Evolutionary conservation across 1,140 invertebrate species (phyloP).

Genomic region (Thaumetopoea pityocampa): DNA sequence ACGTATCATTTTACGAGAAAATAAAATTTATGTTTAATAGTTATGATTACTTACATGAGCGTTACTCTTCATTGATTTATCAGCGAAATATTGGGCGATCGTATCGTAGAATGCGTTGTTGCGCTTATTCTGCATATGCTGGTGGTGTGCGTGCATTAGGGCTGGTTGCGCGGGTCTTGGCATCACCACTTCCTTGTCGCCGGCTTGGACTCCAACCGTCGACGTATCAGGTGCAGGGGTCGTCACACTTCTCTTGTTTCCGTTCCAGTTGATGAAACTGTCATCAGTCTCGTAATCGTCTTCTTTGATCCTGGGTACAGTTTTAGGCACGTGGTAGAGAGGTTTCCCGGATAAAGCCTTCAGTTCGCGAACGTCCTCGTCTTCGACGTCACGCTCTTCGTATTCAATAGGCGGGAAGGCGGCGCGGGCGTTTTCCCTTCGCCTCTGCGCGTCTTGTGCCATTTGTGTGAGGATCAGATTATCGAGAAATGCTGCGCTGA

Average conservation of each 20-base stretch:
- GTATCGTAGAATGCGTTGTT: constrained; percentile 68
- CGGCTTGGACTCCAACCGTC: constrained; percentile 38
- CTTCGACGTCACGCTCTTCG: constrained; percentile 73
- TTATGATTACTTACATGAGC: constrained; percentile 41
- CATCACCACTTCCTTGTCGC: constrained; percentile 79
- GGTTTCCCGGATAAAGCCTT: constrained; percentile 76
- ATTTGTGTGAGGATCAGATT: constrained; percentile 79
- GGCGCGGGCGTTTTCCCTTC: constrained; percentile 57
- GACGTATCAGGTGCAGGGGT: constrained; percentile 37
- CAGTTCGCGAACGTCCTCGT: constrained; percentile 78
- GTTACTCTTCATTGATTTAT: constrained; percentile 46
- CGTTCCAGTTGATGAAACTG: constrained; percentile 73
- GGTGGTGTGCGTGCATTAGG: constrained; percentile 24
- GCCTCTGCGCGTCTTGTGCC: constrained; percentile 76
- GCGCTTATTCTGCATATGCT: constrained; percentile 35
- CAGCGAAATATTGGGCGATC: constrained; percentile 63
- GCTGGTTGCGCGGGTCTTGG: constrained; percentile 76
- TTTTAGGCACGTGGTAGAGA: constrained; percentile 68
- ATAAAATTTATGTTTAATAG: not conserved
- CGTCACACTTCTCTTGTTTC: constrained; percentile 63
- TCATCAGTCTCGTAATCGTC: constrained; percentile 67
- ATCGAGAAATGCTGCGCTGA: constrained; percentile 79
- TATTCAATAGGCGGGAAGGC: constrained; percentile 62
- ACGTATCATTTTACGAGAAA: not conserved
- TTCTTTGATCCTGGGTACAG: constrained; percentile 51